Base-by-base conservation (phyloP, 1,140 invertebrate species). In the Drosophila watanabei region DNA sequence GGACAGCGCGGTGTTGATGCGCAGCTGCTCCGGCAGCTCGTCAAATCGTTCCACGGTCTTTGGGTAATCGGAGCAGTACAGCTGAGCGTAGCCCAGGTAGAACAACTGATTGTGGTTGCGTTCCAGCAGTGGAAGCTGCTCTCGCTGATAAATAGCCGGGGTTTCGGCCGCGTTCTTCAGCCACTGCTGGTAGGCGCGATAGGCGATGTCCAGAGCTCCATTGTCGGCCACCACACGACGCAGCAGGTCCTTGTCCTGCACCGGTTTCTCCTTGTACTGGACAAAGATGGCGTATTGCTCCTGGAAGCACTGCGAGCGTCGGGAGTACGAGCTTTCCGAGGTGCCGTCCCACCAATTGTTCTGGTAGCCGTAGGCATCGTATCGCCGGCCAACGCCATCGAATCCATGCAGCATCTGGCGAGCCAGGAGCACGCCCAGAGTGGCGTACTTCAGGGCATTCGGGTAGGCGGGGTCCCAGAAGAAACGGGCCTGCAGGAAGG, bases 331-430 rank as follows among this genome's bases (percentile, higher is more conserved):
- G 0, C 95, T 95, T 61, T 98, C 98, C 0, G 98, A 99, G 1
- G 95, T 95, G 79, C 98, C 97, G 76, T 99, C 97, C 99, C 99
- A 99, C 99, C 99, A 99, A 64, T 98, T 97, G 85, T 98, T 96
- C 57, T 99, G 94, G 93, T 99, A 99, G 0, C 99, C 99, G 80
- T 97, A 94, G 57, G 97, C 97, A 90, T 99, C 98, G 92, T 98
- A 99, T 90, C 98, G 96, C 4, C 95, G 88, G 93, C 98, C 98
- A 95, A 98, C 97, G 93, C 98, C 98, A 94, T 99, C 98, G 94
- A 99, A 99, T 5, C 97, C 98, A 92, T 99, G 98, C 0, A 98
- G 98, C 58, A 99, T 94, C 93, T 99, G 98, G 90, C 99, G 98
- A 0, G 98, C 98, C 95, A 99, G 97, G 0, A 99, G 97, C 2